These are phyloP conservation scores for Phoenicopterus ruber DNA, from an alignment of 2,113 vertebrate species.

Conservation along the genomic window DNA sequence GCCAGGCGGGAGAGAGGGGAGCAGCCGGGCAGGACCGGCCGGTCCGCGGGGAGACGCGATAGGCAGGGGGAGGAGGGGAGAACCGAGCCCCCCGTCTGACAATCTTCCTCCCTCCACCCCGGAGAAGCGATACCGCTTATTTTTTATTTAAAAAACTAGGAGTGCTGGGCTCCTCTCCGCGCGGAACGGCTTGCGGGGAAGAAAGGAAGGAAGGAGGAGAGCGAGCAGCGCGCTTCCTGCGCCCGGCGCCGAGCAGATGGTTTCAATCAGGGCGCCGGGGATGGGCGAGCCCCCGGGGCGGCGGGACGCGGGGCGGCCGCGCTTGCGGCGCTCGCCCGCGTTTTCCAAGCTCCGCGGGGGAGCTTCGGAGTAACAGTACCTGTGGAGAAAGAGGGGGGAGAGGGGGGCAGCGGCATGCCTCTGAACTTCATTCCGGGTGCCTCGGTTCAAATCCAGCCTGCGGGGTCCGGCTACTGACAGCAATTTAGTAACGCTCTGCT, in stretches of 20 bases:
- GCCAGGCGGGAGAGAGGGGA: background rate
- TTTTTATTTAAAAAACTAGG: background rate
- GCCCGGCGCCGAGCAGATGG: background rate
- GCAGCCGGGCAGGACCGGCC: background rate
- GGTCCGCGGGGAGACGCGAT: background rate
- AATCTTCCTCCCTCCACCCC: background rate
- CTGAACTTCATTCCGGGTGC: background rate
- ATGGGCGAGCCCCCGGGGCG: background rate
- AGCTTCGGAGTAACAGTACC: background rate
- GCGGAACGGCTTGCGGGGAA: background rate
- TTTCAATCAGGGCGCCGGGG: background rate
- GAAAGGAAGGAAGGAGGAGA: background rate
- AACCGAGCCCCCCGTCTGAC: background rate
- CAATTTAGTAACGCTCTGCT: rapidly evolving
- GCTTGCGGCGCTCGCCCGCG: background rate
- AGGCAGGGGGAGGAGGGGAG: background rate
- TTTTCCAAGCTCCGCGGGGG: background rate
- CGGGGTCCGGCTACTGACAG: background rate
- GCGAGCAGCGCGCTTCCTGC: background rate
- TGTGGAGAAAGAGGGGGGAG: background rate
- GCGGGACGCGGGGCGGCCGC: too few species aligned
- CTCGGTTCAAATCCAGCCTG: background rate
- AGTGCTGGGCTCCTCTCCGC: background rate
- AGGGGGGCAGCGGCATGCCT: background rate
- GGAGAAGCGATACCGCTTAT: background rate